Conservation (phyloP, 2,113 vertebrate species). For the Xenopus laevis region DNA sequence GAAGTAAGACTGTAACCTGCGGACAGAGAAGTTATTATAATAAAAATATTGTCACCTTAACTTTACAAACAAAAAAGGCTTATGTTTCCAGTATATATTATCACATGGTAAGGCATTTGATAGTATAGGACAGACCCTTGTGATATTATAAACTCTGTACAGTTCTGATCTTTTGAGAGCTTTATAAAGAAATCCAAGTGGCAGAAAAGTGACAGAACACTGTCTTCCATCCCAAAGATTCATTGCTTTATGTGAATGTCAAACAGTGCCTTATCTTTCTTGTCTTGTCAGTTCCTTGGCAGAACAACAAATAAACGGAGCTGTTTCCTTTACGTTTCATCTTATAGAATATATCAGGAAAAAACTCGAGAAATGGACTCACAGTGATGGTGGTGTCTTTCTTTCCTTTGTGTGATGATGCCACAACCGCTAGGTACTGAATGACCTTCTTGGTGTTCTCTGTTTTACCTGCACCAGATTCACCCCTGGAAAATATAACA, state of each 20-base stretch:
- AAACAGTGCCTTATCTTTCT: constrained; percentile 45
- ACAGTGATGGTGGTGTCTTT: constrained; percentile 88
- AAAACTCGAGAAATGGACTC: constrained; percentile 52
- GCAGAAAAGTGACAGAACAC: not conserved
- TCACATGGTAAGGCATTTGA: no score
- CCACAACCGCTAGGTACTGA: constrained; percentile 92
- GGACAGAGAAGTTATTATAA: no score
- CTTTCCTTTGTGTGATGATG: constrained; percentile 92
- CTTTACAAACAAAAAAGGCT: no score
- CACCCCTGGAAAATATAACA: constrained; percentile 69
- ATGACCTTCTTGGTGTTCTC: constrained; percentile 97
- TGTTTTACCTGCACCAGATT: constrained; percentile 93
- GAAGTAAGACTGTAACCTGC: no score
- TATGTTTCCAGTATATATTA: no score
- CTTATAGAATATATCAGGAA: not conserved
- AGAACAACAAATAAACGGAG: constrained; percentile 22
- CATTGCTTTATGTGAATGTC: constrained; percentile 43
- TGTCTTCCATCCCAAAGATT: not conserved
- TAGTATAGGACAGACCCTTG: not conserved
- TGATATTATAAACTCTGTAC: not conserved
- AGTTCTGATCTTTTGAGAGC: not conserved
- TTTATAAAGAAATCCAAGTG: not conserved
- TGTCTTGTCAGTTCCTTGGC: constrained; percentile 29
- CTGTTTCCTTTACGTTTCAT: not conserved
- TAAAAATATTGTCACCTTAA: no score